Evolutionary conservation across 2,113 vertebrate genomes (phyloP).

Genomic region (Hypocryptadius cinnamomeus): DNA sequence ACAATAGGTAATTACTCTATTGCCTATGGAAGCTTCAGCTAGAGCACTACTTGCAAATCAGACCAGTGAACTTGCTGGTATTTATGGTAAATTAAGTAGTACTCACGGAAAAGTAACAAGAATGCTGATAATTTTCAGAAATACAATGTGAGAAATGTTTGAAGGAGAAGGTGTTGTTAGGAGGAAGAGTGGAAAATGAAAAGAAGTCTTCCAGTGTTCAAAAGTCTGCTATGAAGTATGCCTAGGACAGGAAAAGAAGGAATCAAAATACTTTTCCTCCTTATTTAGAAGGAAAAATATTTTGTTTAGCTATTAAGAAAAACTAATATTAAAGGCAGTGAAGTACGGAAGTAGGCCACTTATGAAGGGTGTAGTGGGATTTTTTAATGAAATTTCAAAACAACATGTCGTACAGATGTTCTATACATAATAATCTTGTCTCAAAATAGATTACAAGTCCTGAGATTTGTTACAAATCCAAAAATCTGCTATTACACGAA

Average conservation of each 20-base stretch:
- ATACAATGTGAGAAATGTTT: background rate
- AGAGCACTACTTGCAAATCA: background rate
- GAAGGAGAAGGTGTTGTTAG: background rate
- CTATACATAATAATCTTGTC: background rate
- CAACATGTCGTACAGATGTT: background rate
- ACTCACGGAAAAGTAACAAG: background rate
- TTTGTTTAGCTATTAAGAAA: background rate
- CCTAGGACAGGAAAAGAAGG: background rate
- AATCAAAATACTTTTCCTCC: no score
- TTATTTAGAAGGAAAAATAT: background rate
- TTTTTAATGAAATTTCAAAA: background rate
- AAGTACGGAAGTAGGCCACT: background rate
- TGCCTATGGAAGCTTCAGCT: background rate
- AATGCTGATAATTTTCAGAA: background rate
- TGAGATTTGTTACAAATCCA: background rate
- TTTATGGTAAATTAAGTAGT: background rate
- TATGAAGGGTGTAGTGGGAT: fast-evolving
- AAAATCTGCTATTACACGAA: background rate
- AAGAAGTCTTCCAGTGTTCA: background rate
- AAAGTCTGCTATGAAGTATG: background rate
- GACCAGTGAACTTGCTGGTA: background rate
- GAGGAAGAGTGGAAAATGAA: background rate
- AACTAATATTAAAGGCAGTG: background rate
- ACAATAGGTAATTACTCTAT: background rate
- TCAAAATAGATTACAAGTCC: background rate